Conservation (phyloP, 2,113 vertebrate genomes). For the Tricholaema leucomelas region DNA sequence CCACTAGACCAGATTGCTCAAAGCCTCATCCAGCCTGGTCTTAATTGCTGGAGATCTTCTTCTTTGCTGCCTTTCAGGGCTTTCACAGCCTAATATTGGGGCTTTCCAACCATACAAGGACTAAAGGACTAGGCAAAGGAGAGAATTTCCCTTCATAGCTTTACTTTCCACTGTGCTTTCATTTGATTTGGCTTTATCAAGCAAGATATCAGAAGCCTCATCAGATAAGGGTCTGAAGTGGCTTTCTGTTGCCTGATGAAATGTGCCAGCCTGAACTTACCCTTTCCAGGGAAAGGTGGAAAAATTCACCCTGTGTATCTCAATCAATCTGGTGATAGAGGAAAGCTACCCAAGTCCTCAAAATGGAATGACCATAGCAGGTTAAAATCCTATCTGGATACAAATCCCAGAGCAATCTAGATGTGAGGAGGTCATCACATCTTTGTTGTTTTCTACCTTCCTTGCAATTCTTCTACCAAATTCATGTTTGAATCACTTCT, state of each 20-base stretch:
- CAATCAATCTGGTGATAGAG: background rate
- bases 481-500: background rate
- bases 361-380: background rate
- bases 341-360: background rate
- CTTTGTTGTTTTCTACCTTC: background rate
- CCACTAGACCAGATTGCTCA: no score
- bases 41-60: background rate
- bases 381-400: background rate
- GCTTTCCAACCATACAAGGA: background rate
- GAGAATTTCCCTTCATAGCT: background rate
- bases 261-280: background rate
- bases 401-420: background rate
- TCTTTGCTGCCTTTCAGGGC: background rate
- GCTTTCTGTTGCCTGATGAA: background rate
- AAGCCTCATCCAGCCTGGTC: no score
- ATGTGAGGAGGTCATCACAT: fast-evolving
- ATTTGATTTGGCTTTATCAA: constrained; percentile 9
- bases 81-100: background rate
- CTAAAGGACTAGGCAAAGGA: background rate
- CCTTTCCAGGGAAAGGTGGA: background rate
- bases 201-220: background rate
- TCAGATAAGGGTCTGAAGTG: background rate
- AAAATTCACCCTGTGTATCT: background rate
- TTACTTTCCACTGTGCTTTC: background rate
- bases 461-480: background rate